A percentile compares a stretch with the other conserved stretches of the same genome.
These are phyloP conservation scores for Myodes glareolus DNA, from an alignment of 2,113 vertebrate genomes.

Conservation along the genomic window DNA sequence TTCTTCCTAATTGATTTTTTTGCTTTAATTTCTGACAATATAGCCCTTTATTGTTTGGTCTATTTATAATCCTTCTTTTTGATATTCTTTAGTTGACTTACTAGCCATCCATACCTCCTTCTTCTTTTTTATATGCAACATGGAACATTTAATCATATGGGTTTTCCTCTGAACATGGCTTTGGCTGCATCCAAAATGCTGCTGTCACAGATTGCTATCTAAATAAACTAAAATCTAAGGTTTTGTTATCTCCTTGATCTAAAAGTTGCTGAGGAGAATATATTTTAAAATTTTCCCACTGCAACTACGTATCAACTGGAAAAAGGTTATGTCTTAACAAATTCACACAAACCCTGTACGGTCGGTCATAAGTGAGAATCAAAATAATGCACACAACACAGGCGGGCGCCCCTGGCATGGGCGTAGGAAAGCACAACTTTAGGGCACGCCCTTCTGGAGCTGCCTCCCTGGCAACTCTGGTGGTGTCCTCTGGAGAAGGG, in stretches of 20 bases:
- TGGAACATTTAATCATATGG: neutral
- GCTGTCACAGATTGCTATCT: neutral
- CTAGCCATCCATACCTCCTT: neutral
- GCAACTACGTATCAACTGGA: neutral
- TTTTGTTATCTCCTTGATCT: neutral
- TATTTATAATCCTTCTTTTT: neutral
- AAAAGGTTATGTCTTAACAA: neutral
- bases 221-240: neutral
- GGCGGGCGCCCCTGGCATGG: neutral
- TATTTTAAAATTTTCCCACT: neutral
- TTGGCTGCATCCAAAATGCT: slow-evolving; percentile 12
- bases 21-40: neutral
- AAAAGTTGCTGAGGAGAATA: neutral
- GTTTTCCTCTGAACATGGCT: slow-evolving; percentile 31
- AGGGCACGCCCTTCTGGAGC: neutral
- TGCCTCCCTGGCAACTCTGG: rapidly evolving
- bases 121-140: neutral
- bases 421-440: neutral
- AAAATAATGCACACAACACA: neutral
- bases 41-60: neutral
- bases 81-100: neutral
- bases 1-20: neutral
- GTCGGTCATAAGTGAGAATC: neutral
- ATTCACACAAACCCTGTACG: neutral
- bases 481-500: neutral